Percentiles rank a stretch among this genome's conserved stretches.
Conservation (phyloP, 92 coral and sea anemone species). For the Galaxea fascicularis region DNA sequence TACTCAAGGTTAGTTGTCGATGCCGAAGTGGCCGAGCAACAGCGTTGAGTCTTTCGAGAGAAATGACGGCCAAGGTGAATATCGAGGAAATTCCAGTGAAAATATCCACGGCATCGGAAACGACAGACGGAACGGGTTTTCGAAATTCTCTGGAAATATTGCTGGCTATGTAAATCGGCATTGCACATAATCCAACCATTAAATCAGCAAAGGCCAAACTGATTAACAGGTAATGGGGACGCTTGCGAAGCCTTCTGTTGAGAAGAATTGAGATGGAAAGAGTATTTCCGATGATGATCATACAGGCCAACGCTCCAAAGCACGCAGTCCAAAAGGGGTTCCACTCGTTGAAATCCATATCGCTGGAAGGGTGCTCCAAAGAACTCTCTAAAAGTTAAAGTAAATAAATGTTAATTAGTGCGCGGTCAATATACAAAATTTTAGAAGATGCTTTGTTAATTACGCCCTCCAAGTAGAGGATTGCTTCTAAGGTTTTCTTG, state of each 20-base stretch:
- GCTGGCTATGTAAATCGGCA: constrained; percentile 37
- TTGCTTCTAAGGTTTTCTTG: no score
- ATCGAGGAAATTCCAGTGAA: constrained; percentile 60
- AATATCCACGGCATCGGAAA: constrained; percentile 35
- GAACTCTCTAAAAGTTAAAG: background rate
- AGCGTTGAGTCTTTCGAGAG: constrained; percentile 58
- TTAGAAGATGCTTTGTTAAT: no score
- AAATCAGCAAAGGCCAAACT: constrained; percentile 69
- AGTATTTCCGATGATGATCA: constrained; percentile 54
- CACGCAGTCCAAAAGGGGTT: constrained; percentile 48
- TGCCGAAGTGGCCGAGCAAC: constrained; percentile 60
- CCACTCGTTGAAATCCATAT: constrained; percentile 19
- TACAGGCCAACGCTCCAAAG: constrained; percentile 51
- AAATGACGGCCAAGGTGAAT: constrained; percentile 45
- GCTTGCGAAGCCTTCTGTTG: constrained; percentile 47
- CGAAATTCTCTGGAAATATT: background rate
- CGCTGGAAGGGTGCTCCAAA: no score
- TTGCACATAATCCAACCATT: constrained; percentile 36
- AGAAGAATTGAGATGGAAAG: constrained; percentile 43
- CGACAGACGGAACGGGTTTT: background rate
- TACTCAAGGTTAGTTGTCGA: background rate
- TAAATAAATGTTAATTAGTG: background rate
- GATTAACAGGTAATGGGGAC: constrained; percentile 60
- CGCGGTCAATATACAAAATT: no score
- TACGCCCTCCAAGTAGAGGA: no score